Evolutionary conservation across 23 tunicate genomes (phyloP).

Genomic region (Phallusia fumigata): DNA sequence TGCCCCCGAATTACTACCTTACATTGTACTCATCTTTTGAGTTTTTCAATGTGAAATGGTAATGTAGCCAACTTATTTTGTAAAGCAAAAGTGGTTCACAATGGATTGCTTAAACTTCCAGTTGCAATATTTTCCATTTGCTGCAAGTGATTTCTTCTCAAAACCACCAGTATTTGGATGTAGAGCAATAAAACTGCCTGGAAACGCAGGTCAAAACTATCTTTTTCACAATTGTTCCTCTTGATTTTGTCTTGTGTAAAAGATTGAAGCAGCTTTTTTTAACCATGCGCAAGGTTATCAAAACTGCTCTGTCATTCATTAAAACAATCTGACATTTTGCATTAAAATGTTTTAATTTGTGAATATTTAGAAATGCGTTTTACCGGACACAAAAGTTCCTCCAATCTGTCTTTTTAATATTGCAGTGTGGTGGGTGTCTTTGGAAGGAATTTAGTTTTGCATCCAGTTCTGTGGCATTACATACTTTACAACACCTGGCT

Average conservation of each 20-base stretch:
- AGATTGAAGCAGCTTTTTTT: conserved; percentile 12
- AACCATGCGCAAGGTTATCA: conserved; percentile 1
- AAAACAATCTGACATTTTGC: conserved; percentile 1
- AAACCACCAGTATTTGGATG: conserved; percentile 10
- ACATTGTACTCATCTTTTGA: no score
- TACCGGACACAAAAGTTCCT: no score
- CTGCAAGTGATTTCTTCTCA: not conserved
- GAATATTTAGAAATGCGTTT: conserved; percentile 12
- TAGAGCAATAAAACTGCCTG: conserved; percentile 4
- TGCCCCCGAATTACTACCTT: no score
- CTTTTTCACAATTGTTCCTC: conserved; percentile 14
- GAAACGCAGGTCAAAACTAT: conserved; percentile 22
- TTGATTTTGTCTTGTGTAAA: conserved; percentile 7
- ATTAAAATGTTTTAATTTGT: conserved; percentile 1
- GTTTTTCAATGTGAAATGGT: conserved; percentile 24
- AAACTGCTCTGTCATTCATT: conserved; percentile 4
- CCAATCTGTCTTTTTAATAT: no score
- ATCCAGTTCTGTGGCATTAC: no score
- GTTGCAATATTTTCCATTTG: conserved; percentile 12
- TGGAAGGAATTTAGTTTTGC: no score
- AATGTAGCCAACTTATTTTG: conserved; percentile 1
- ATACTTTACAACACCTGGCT: no score
- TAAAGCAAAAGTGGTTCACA: conserved; percentile 7
- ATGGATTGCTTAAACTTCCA: conserved; percentile 14
- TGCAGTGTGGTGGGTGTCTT: no score